These are phyloP conservation scores for Clitarchus hookeri DNA, from an alignment of 2,888 invertebrate genomes.

Conservation along the genomic window DNA sequence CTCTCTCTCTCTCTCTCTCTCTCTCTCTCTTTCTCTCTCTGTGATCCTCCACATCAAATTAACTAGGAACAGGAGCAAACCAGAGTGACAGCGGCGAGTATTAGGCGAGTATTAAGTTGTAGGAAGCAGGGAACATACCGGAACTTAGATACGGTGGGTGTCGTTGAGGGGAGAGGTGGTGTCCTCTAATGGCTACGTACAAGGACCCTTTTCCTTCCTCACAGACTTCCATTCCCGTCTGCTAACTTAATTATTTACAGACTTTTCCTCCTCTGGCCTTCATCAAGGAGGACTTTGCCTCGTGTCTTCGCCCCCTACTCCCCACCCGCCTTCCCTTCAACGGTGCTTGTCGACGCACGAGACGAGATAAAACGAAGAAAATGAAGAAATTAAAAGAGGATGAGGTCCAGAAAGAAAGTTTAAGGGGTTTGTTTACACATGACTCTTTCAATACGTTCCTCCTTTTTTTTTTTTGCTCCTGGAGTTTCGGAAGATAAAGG, in stretches of 20 bases:
- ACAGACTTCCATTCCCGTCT: constrained; percentile 21
- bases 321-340: neutral
- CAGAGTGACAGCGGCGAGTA: constrained; percentile 17
- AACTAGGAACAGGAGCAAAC: constrained; percentile 4
- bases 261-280: constrained; percentile 23
- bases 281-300: constrained; percentile 11
- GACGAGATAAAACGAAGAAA: neutral
- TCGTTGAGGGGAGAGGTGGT: neutral
- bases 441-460: constrained; percentile 16
- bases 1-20: neutral
- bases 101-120: constrained; percentile 15
- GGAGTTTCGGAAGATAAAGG: neutral
- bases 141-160: neutral
- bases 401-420: neutral
- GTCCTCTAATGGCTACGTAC: neutral
- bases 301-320: neutral
- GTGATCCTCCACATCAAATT: constrained; percentile 17
- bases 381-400: neutral
- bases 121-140: constrained; percentile 15
- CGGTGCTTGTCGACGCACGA: neutral
- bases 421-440: constrained; percentile 20
- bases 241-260: constrained; percentile 26
- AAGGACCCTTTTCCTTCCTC: constrained; percentile 8
- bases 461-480: neutral
- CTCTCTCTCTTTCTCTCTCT: neutral